These are phyloP conservation scores for Pristiophorus japonicus DNA, from an alignment of 2,113 vertebrate species.

Conservation along the genomic window DNA sequence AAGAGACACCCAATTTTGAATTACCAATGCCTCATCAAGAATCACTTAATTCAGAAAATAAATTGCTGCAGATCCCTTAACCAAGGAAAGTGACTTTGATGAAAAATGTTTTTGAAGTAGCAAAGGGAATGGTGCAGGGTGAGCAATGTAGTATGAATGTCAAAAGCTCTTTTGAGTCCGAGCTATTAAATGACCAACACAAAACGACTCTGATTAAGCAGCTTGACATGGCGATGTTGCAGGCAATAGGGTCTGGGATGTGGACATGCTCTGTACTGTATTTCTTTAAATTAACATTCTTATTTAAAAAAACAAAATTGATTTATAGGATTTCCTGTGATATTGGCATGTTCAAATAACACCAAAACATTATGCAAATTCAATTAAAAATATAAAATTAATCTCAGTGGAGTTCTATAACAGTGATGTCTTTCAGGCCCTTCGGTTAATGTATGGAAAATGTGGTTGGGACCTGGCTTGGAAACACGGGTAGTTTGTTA, in stretches of 20 bases:
- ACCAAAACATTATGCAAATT: not conserved
- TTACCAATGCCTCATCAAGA: not conserved
- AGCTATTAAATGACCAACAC: not conserved
- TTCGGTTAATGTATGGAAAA: not conserved
- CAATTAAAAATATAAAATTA: not conserved
- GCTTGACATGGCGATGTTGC: not conserved
- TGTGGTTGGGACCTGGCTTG: slow-evolving; percentile 10
- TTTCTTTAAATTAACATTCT: not conserved
- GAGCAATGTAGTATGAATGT: not conserved
- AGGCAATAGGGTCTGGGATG: not conserved
- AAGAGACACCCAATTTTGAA: not conserved
- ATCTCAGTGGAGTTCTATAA: not conserved
- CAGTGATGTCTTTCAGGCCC: not conserved
- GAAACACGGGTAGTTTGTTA: not conserved
- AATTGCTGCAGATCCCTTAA: not conserved
- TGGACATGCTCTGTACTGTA: not conserved
- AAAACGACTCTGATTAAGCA: not conserved
- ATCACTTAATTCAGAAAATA: not conserved
- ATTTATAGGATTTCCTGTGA: not conserved
- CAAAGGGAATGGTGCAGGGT: not conserved
- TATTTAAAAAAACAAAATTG: not conserved
- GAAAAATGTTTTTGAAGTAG: not conserved
- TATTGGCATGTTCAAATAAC: not conserved
- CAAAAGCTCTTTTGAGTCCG: not conserved
- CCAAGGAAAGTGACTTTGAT: not conserved